Evolutionary conservation across 1,140 invertebrate genomes (phyloP), one percentile per base, ranked within the genome.

Genomic region (Drosophila nasuta): DNA sequence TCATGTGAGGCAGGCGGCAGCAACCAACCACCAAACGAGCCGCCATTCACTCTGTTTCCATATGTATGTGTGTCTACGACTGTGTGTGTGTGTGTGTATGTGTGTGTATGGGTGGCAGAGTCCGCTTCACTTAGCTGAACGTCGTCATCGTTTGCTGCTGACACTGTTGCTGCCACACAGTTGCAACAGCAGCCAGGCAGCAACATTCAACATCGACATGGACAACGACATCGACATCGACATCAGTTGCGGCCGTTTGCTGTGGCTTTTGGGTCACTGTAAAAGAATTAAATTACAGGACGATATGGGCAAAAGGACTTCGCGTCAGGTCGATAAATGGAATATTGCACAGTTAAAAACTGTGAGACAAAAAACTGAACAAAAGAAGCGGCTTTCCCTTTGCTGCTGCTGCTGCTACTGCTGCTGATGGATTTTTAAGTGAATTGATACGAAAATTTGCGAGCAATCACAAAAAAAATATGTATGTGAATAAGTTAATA

Each of bases 251-350:
- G 51, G 62, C 25, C 35, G 49, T 13, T 13, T 38, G 62, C 33
- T 68, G 45, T 41, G 79, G 79, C 60, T 78, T 79, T 82, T 79
- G 59, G 65, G 70, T 74, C 79, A 78, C 52, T 71, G 62, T 70
- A 75, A 67, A 66, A 52, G 64, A 85, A 85, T 86, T 78, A 81
- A 81, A 81, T 75, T 69, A 74, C 76, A 76, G 76, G 35, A 74
- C 38, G 20, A 46, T 3, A 17, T 41, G 33, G 69, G 70, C 1
- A 7, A 48, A 54, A 54, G 38, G 20, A 51, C 57, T 30, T 41
- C 28, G 69, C 54, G 25, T 48, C 52, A 30, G 51, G 8, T 48
- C 48, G 58, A 71, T 75, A 79, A 82, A 65, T 71, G 71, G 49
- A 75, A 71, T 77, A 69, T 75, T 82, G 33, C 75, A 67, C 30